Conservation (phyloP, 92 coral and sea anemone genomes). For the Palythoa heliodiscus region DNA sequence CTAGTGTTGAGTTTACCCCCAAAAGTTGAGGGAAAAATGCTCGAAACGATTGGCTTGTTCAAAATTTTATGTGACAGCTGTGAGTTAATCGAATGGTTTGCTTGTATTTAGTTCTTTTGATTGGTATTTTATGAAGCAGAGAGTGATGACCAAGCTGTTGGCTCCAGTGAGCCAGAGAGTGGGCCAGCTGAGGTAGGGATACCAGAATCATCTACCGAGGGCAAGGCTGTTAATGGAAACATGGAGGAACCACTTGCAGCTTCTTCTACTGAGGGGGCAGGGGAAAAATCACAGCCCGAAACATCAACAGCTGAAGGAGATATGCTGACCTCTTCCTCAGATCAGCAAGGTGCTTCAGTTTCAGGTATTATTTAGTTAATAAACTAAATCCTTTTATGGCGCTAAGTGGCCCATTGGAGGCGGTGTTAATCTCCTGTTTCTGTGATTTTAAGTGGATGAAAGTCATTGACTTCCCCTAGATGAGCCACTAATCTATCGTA, state of each 20-base stretch:
- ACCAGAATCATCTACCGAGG: slow-evolving; percentile 33
- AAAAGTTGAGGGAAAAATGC: no score
- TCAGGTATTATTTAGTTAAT: slow-evolving; percentile 42
- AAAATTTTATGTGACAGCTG: no score
- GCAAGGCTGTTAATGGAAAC: slow-evolving; percentile 12
- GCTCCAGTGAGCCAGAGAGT: slow-evolving; percentile 81
- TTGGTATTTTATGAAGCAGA: slow-evolving; percentile 27
- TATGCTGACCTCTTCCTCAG: slow-evolving; percentile 13
- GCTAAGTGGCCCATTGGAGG: no score
- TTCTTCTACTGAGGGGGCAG: slow-evolving; percentile 17
- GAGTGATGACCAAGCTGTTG: slow-evolving; percentile 78
- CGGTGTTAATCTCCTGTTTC: no score
- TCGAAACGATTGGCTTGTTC: no score
- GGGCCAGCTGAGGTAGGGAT: slow-evolving; percentile 14
- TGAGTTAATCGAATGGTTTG: no score
- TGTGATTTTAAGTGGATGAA: no score
- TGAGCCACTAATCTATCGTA: no score
- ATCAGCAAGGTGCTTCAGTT: slow-evolving; percentile 6
- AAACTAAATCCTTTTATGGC: background rate
- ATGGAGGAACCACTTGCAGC: slow-evolving; percentile 27
- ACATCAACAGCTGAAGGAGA: slow-evolving; percentile 10
- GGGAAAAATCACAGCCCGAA: slow-evolving; percentile 14
- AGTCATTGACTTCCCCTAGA: no score
- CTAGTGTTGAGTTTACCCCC: no score
- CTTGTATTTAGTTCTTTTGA: no score